phyloP scores from a whole-genome alignment of 2,113 vertebrate species.

The Erythrocercus mccallii region DNA sequence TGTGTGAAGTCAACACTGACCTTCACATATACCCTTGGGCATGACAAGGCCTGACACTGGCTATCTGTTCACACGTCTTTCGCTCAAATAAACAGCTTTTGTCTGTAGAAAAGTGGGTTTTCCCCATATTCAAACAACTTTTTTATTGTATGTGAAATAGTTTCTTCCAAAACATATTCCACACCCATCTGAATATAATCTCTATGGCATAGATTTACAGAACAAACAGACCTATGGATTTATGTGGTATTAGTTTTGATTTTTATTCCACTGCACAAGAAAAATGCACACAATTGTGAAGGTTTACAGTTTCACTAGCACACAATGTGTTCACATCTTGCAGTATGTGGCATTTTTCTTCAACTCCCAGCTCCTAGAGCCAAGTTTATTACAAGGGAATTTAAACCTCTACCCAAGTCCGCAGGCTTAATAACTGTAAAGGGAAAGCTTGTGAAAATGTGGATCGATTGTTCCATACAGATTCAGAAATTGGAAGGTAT shows the following conservation, averaged over 20 bases:
- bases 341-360: neutral
- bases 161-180: neutral
- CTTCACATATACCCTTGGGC: neutral
- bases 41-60: neutral
- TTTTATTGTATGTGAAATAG: neutral
- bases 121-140: neutral
- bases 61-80: neutral
- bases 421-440: neutral
- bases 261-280: neutral
- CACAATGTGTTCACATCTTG: neutral
- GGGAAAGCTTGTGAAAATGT: neutral
- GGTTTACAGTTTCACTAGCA: neutral
- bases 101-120: neutral
- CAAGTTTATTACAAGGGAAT: neutral
- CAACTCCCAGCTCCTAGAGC: neutral
- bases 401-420: neutral
- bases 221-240: neutral
- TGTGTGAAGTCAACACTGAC: neutral
- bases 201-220: neutral
- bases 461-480: neutral
- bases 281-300: neutral
- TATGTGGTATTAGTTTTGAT: neutral
- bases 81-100: neutral
- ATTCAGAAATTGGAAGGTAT: neutral
- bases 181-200: neutral